These are phyloP conservation scores for Caenorhabditis tropicalis DNA, from an alignment of 1,140 invertebrate species.

Conservation along the genomic window DNA sequence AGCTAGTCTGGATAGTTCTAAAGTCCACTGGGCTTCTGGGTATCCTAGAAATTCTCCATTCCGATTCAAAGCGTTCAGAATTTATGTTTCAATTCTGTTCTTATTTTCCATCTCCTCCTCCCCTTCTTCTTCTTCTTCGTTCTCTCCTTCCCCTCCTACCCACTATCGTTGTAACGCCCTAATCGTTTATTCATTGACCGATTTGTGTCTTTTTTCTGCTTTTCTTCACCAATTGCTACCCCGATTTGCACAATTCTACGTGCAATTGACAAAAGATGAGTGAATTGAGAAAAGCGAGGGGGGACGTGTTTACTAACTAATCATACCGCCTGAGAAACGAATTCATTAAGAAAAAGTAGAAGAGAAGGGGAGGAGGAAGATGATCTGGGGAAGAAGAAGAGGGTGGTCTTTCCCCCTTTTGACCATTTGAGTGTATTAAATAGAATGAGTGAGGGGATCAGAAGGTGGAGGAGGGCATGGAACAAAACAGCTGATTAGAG, in stretches of 20 bases:
- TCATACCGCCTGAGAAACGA: background rate
- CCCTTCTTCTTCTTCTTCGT: background rate
- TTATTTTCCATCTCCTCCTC: background rate
- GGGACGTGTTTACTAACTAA: background rate
- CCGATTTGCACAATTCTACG: background rate
- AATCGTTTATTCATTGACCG: constrained; percentile 18
- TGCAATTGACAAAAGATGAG: constrained; percentile 17
- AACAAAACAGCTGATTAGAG: too few relatives aligned
- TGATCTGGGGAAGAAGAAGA: background rate
- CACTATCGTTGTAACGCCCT: background rate
- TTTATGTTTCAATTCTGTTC: background rate
- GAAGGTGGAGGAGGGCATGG: too few relatives aligned
- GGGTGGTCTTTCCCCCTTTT: background rate
- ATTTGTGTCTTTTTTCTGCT: background rate
- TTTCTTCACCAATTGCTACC: background rate
- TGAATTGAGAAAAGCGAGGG: too few relatives aligned
- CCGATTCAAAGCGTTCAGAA: background rate
- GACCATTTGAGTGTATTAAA: too few relatives aligned
- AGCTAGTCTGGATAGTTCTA: too few relatives aligned
- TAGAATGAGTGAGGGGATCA: too few relatives aligned
- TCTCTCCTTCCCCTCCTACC: too few relatives aligned
- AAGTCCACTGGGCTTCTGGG: too few relatives aligned
- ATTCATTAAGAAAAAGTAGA: background rate
- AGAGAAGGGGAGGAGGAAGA: background rate
- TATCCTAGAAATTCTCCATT: too few relatives aligned